These are phyloP conservation scores for Lepilemur ruficaudatus DNA, from an alignment of 2,797 vertebrate species.

Conservation along the genomic window DNA sequence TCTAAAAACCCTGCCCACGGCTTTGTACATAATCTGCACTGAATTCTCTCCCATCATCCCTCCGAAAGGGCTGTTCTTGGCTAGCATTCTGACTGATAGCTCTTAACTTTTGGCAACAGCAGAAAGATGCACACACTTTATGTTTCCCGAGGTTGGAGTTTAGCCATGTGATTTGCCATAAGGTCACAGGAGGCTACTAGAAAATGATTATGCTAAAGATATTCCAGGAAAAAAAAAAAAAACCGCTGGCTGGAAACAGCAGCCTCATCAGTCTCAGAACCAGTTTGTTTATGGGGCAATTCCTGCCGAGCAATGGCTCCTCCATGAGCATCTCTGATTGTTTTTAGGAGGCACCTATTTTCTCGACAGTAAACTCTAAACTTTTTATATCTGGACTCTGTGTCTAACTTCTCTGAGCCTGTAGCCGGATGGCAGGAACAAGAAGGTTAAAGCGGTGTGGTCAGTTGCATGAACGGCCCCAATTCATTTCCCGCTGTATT, in stretches of 20 bases:
- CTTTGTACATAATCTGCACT: background rate
- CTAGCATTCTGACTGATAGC: background rate
- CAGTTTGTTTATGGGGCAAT: background rate
- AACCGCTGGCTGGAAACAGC: background rate
- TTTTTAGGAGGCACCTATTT: background rate
- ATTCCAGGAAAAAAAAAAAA: background rate
- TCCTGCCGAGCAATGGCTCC: background rate
- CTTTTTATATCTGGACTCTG: background rate
- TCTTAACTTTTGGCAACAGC: background rate
- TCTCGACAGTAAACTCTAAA: background rate
- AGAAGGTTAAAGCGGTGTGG: background rate
- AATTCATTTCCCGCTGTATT: rapidly evolving
- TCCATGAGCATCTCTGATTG: background rate
- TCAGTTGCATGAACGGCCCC: rapidly evolving
- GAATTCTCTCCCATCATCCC: too few species aligned
- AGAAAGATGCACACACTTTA: background rate
- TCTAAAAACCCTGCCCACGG: background rate
- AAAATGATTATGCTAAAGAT: background rate
- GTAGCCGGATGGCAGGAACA: background rate
- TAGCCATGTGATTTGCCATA: background rate
- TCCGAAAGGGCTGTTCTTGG: background rate
- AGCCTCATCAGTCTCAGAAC: background rate
- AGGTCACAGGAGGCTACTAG: background rate
- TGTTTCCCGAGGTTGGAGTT: background rate
- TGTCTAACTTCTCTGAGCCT: background rate